These are phyloP conservation scores for Lampris megalopsis DNA, from an alignment of 2,113 vertebrate species.

Conservation along the genomic window DNA sequence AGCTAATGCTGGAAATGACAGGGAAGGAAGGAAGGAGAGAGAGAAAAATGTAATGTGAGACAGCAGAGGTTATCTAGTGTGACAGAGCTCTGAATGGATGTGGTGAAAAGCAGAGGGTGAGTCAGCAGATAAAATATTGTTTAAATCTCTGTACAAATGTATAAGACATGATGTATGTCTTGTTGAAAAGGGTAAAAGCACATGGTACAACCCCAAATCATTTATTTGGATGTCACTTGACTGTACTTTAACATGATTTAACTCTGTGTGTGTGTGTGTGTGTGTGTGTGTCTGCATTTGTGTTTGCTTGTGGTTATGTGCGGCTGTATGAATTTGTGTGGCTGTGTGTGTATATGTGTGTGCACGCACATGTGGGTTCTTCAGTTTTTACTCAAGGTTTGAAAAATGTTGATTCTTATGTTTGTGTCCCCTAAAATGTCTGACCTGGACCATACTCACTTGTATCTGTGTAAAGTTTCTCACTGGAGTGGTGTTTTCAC, in stretches of 20 bases:
- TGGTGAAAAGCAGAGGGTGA: constrained; percentile 48
- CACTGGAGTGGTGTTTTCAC: no score
- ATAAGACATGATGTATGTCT: constrained; percentile 58
- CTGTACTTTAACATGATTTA: neutral
- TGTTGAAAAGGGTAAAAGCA: constrained; percentile 20
- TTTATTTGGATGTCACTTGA: constrained; percentile 30
- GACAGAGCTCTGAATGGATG: constrained; percentile 17
- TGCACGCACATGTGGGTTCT: no score
- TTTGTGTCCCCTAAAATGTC: no score
- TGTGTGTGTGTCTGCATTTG: neutral
- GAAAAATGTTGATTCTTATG: no score
- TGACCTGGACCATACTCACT: no score
- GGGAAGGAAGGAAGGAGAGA: constrained; percentile 6
- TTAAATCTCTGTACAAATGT: constrained; percentile 55
- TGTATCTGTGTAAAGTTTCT: no score
- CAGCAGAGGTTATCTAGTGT: constrained; percentile 23
- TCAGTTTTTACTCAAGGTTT: no score
- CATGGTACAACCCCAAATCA: constrained; percentile 35
- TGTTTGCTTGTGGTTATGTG: constrained; percentile 6
- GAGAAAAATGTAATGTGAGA: constrained; percentile 5
- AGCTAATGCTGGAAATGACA: constrained; percentile 21
- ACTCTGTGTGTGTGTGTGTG: constrained; percentile 4
- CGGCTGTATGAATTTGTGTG: no score
- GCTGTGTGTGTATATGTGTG: no score
- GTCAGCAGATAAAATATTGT: constrained; percentile 54